Evolutionary conservation across 2,888 invertebrate species (phyloP).

Genomic region (Amphimallon solstitiale): DNA sequence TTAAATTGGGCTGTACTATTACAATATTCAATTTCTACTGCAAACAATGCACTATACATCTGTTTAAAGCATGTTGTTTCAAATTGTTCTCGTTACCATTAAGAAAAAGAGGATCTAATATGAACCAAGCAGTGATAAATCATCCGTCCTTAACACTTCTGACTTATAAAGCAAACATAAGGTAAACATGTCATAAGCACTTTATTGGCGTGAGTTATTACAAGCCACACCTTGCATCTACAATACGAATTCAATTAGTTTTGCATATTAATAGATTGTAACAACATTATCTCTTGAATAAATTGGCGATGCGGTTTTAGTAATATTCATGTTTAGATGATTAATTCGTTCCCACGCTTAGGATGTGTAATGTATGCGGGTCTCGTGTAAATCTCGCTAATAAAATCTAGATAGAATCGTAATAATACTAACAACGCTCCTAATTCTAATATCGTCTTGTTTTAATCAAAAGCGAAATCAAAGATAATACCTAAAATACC

Average conservation of each 20-base stretch:
- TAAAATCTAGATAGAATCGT: background rate
- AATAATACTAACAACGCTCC: background rate
- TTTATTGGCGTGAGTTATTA: constrained; percentile 20
- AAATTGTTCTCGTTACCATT: no score
- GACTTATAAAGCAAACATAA: constrained; percentile 8
- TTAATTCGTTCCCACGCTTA: constrained; percentile 21
- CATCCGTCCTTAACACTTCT: background rate
- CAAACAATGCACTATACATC: no score
- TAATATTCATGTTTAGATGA: constrained; percentile 51
- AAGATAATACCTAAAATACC: no score
- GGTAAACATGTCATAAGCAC: constrained; percentile 17
- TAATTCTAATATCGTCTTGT: no score
- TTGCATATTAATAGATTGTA: constrained; percentile 39
- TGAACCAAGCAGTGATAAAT: no score
- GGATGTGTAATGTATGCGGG: constrained; percentile 22
- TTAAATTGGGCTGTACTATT: no score
- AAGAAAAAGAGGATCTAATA: no score
- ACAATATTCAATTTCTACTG: no score
- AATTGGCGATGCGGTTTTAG: constrained; percentile 50
- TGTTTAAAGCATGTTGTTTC: no score
- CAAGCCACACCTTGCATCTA: constrained; percentile 1
- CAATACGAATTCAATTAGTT: constrained; percentile 38
- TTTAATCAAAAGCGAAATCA: no score
- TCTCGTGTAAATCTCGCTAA: constrained; percentile 4
- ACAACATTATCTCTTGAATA: constrained; percentile 36